phyloP scores from a whole-genome alignment of 2,797 vertebrate genomes.

The Molossus alvarezi region DNA sequence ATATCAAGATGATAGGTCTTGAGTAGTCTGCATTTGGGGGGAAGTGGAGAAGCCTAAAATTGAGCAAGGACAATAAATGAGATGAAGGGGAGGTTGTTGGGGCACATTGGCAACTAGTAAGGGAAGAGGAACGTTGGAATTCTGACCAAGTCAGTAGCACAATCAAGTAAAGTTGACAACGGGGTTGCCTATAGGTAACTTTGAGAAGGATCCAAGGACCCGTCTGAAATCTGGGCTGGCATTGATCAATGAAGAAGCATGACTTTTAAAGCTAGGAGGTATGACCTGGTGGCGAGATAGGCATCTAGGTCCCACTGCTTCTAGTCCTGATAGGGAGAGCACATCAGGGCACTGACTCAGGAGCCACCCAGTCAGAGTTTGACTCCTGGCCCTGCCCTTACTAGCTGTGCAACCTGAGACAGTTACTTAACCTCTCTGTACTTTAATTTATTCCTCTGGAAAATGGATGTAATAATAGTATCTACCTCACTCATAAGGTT shows the following conservation, averaged over 20 bases:
- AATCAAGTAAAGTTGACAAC: neutral
- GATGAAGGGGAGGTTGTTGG: neutral
- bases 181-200: neutral
- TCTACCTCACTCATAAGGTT: neutral
- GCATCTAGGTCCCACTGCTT: neutral
- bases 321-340: neutral
- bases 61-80: neutral
- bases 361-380: no score
- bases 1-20: no score
- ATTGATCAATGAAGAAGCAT: neutral
- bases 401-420: neutral
- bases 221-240: neutral
- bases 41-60: neutral
- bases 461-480: neutral
- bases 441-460: neutral
- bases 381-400: neutral
- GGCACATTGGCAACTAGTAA: neutral
- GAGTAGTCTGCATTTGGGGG: neutral
- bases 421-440: neutral
- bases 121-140: neutral
- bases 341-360: no score
- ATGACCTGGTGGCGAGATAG: neutral
- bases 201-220: neutral
- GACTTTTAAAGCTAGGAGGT: neutral
- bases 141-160: neutral